Percentiles rank a stretch among this genome's conserved stretches.
Conservation (phyloP, 1,140 invertebrate genomes). For the Lycorma delicatula region DNA sequence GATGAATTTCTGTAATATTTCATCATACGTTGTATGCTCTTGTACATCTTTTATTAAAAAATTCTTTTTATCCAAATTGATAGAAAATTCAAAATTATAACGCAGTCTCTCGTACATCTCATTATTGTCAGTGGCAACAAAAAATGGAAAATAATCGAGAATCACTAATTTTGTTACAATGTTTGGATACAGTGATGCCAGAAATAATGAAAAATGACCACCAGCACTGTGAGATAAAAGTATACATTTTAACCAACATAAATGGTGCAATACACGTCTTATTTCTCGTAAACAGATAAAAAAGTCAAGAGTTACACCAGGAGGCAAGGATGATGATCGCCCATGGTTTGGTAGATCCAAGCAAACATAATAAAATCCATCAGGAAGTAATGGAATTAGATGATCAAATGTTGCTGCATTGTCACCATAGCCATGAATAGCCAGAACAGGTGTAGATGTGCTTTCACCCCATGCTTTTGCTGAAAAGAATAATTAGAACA, state of each 20-base stretch:
- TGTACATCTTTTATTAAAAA: too few species aligned
- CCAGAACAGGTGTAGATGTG: constrained; percentile 43
- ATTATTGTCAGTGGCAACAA: constrained; percentile 28
- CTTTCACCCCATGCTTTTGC: constrained; percentile 54
- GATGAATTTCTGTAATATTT: constrained; percentile 11
- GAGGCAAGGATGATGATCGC: constrained; percentile 49
- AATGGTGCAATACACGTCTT: constrained; percentile 43
- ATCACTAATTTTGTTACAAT: constrained; percentile 42
- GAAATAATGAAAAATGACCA: constrained; percentile 40
- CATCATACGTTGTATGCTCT: too few species aligned
- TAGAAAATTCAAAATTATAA: constrained; percentile 19
- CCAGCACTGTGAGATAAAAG: constrained; percentile 52
- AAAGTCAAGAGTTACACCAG: constrained; percentile 40
- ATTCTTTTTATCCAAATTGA: constrained; percentile 26
- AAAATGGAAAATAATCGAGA: constrained; percentile 42
- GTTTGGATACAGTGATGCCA: constrained; percentile 42
- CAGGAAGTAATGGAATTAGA: constrained; percentile 48
- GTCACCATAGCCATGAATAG: constrained; percentile 53
- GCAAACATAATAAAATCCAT: constrained; percentile 49
- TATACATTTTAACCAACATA: constrained; percentile 46
- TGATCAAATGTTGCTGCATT: constrained; percentile 57
- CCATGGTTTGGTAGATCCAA: constrained; percentile 65
- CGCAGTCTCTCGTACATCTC: neutral
- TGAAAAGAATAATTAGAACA: too few species aligned
- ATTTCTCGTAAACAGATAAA: constrained; percentile 43